Evolutionary conservation across 2,113 vertebrate genomes (phyloP).

Genomic region (Tricholaema leucomelas): DNA sequence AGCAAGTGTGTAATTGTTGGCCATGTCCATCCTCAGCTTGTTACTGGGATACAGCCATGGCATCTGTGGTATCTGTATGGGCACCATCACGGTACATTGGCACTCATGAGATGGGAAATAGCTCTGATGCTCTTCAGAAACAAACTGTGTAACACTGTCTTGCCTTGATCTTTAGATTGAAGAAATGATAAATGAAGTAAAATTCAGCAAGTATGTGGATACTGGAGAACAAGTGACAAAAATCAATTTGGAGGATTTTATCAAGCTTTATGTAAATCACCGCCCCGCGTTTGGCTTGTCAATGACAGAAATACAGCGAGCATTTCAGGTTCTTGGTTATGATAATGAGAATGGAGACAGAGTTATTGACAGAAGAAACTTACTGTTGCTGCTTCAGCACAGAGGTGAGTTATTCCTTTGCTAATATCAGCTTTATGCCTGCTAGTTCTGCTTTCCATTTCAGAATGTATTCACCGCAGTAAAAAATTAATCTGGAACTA

Average conservation of each 20-base stretch:
- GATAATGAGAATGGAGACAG: slow-evolving; percentile 60
- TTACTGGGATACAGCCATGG: neutral
- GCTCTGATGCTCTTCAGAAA: neutral
- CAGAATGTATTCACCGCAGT: neutral
- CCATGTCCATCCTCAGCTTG: neutral
- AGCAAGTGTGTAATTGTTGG: neutral
- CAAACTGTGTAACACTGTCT: neutral
- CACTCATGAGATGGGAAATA: accelerated
- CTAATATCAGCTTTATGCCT: slow-evolving; percentile 18
- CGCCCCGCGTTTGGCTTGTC: slow-evolving; percentile 83
- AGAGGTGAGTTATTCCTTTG: slow-evolving; percentile 76
- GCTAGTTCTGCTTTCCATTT: neutral
- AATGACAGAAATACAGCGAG: slow-evolving; percentile 65
- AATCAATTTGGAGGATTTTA: slow-evolving; percentile 86
- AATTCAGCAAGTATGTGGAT: slow-evolving; percentile 86
- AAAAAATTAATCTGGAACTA: slow-evolving; percentile 4
- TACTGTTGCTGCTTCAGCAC: slow-evolving; percentile 82
- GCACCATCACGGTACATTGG: accelerated
- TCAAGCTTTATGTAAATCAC: slow-evolving; percentile 92
- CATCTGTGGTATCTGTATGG: neutral
- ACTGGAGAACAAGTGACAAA: slow-evolving; percentile 82
- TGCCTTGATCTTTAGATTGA: slow-evolving; percentile 79
- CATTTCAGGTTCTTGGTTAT: slow-evolving; percentile 82
- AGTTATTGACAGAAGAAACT: slow-evolving; percentile 77
- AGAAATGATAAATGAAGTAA: slow-evolving; percentile 90